phyloP scores from a whole-genome alignment of 2,797 vertebrate species.

The Danio aesculapii region DNA sequence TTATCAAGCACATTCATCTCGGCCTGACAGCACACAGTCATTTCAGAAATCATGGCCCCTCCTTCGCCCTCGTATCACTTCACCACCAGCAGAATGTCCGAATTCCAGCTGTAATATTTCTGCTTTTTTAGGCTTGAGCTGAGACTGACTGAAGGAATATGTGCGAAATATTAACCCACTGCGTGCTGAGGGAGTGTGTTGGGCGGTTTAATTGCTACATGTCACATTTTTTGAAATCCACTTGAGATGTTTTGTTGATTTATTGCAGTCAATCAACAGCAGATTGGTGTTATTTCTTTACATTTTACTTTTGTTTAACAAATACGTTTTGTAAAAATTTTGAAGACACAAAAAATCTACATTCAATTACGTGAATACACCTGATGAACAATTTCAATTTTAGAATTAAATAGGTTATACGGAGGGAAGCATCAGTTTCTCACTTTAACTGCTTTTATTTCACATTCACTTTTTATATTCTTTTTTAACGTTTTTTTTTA shows the following conservation, averaged over 20 bases:
- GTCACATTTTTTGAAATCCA: too few relatives aligned
- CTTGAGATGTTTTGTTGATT: too few relatives aligned
- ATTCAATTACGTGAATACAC: not conserved
- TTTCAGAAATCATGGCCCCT: constrained; percentile 15
- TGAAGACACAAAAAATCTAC: not conserved
- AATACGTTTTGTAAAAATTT: not conserved
- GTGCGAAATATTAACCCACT: constrained; percentile 54
- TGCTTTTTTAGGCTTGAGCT: constrained; percentile 63
- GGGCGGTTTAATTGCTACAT: constrained; percentile 78
- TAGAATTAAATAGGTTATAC: not conserved
- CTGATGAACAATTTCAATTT: not conserved
- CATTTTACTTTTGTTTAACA: too few relatives aligned
- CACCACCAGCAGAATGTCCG: not conserved
- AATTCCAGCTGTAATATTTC: constrained; percentile 68
- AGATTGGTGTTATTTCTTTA: too few relatives aligned
- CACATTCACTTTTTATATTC: not conserved
- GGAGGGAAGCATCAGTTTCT: not conserved
- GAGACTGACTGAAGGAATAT: not conserved
- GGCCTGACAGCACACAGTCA: constrained; percentile 81
- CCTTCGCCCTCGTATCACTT: not conserved
- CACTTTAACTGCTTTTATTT: not conserved
- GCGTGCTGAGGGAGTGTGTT: constrained; percentile 70
- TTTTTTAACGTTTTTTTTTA: not conserved
- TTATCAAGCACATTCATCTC: constrained; percentile 93
- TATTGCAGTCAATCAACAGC: not conserved